These are phyloP conservation scores for Coregonus clupeaformis DNA, from an alignment of 2,113 vertebrate genomes.

Conservation along the genomic window DNA sequence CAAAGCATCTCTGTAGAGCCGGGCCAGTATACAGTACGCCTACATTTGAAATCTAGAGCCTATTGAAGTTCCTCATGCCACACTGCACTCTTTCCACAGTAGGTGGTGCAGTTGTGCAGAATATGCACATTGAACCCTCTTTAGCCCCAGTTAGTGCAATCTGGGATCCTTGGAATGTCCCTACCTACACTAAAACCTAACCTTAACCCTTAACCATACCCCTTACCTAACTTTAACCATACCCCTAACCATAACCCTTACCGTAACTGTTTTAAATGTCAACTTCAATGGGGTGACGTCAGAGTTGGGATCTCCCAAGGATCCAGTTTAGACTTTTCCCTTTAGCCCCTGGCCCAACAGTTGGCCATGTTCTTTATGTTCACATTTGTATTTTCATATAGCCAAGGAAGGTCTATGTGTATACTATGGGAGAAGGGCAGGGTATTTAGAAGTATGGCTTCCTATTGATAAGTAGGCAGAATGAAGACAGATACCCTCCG, in stretches of 20 bases:
- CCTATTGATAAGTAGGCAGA: conserved; percentile 87
- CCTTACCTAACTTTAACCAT: too few relatives aligned
- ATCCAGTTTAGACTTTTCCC: too few relatives aligned
- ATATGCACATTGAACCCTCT: background rate
- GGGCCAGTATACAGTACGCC: background rate
- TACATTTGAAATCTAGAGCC: background rate
- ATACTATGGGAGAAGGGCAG: background rate
- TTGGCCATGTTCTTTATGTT: background rate
- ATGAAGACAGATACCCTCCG: conserved; percentile 82
- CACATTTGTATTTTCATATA: background rate
- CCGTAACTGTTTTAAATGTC: too few relatives aligned
- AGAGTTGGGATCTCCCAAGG: too few relatives aligned
- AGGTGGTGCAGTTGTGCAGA: conserved; percentile 18
- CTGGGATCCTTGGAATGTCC: too few relatives aligned
- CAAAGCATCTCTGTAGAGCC: too few relatives aligned
- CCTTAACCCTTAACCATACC: too few relatives aligned
- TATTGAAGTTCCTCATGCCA: background rate
- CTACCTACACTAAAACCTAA: too few relatives aligned
- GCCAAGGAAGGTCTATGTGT: background rate
- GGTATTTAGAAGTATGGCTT: conserved; percentile 68
- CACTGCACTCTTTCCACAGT: conserved; percentile 4
- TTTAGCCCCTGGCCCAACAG: background rate
- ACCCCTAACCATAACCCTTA: too few relatives aligned
- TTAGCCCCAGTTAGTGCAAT: too few relatives aligned
- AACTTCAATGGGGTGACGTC: too few relatives aligned